Base-by-base conservation (phyloP, 1,140 invertebrate genomes). In the Drosophila erecta region DNA sequence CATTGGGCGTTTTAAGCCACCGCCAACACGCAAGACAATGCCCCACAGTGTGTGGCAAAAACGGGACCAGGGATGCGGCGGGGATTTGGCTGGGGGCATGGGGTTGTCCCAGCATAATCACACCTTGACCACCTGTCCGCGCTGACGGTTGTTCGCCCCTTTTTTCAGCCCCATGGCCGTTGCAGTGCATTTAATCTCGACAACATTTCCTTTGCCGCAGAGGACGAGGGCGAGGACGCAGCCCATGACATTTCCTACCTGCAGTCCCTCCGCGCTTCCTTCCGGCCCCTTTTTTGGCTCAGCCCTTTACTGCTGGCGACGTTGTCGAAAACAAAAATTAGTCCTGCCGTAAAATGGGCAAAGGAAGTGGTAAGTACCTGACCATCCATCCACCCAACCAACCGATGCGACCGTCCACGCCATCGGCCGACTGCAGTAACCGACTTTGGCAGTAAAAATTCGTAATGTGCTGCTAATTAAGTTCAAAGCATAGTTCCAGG, bases 381-480 rank as follows among this genome's bases (percentile, higher is more conserved):
- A n/a, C 65, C 44, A 22, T 6, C 5, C 20, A 17, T 17, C 10
- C 11, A 22, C 20, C 56, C 27, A 24, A 15, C 47, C n/a, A 50
- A 3, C 30, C 30, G 30, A 30, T 30, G 1, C 30, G 30, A 10
- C 7, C 47, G 30, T 60, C 17, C 17, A 30, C 60, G 38, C 54
- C 43, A 69, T 56, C 49, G 67, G 20, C 43, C 58, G 65, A 74
- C 76, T 84, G 83, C 84, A 87, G 83, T 69, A 69, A 67, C 83
- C 50, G 64, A 72, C 57, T 57, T 54, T 72, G 66, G 54, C 84
- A 87, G 84, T 89, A 87, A 87, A 87, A 87, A 89, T 87, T 87
- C 76, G 84, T 90, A 89, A 89, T 89, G 85, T 80, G 84, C 84
- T 77, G 80, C 84, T 89, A 89, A 89, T 89, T 89, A 89, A 89